These are phyloP conservation scores for Penaeus chinensis DNA, from an alignment of 1,140 invertebrate species.

Conservation along the genomic window DNA sequence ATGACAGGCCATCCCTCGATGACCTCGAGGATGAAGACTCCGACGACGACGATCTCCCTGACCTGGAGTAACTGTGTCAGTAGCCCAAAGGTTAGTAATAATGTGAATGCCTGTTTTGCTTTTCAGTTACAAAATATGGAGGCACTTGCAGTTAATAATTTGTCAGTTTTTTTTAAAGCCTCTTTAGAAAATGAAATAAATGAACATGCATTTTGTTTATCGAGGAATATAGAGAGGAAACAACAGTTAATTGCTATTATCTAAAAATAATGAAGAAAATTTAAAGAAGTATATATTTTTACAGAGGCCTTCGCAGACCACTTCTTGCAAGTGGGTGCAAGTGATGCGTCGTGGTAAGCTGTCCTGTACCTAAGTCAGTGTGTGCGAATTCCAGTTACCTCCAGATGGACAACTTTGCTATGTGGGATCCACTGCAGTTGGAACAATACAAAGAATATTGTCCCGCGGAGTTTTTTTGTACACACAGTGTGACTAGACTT, in stretches of 20 bases:
- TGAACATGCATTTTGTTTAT: too few species aligned
- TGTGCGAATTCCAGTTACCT: constrained; percentile 26
- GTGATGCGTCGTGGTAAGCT: constrained; percentile 15
- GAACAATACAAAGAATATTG: constrained; percentile 25
- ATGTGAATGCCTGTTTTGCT: neutral
- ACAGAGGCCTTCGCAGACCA: constrained; percentile 40
- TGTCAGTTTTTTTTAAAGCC: too few species aligned
- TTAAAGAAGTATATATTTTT: neutral
- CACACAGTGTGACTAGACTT: neutral
- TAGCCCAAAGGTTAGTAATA: neutral
- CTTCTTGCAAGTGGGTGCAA: constrained; percentile 33
- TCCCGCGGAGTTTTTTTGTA: constrained; percentile 13
- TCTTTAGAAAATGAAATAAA: too few species aligned
- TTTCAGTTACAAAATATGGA: neutral
- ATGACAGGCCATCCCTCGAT: constrained; percentile 49
- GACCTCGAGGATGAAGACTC: constrained; percentile 60
- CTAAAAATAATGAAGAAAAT: neutral
- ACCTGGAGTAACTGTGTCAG: constrained; percentile 49
- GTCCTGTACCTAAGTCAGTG: constrained; percentile 27
- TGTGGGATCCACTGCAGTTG: constrained; percentile 20
- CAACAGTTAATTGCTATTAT: neutral
- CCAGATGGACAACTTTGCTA: constrained; percentile 22
- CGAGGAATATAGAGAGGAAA: neutral
- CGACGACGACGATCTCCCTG: constrained; percentile 55
- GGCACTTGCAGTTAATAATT: neutral